These are phyloP conservation scores for Mesitornis unicolor DNA, from an alignment of 2,113 vertebrate genomes.

Conservation along the genomic window DNA sequence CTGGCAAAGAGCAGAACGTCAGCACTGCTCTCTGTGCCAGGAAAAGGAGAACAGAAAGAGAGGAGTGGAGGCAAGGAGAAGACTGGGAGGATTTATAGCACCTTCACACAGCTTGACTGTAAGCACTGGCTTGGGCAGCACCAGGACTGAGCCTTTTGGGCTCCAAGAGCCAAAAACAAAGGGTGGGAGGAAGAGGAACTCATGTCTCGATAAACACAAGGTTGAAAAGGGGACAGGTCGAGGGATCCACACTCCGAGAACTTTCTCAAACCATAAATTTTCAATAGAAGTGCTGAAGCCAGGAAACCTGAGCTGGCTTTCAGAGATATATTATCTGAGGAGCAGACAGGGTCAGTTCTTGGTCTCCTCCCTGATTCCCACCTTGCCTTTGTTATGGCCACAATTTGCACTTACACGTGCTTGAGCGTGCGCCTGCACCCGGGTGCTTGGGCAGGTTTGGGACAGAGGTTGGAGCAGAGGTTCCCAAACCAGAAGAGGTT, in stretches of 20 bases:
- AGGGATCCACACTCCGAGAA: conserved; percentile 62
- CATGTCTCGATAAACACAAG: conserved; percentile 60
- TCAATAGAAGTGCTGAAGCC: conserved; percentile 37
- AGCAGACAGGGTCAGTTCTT: conserved; percentile 44
- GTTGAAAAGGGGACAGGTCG: conserved; percentile 39
- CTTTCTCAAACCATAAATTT: conserved; percentile 79
- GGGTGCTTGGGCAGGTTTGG: not conserved
- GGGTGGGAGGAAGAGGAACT: conserved; percentile 43
- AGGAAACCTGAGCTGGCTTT: conserved; percentile 61
- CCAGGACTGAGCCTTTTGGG: not conserved
- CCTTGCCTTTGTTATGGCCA: not conserved
- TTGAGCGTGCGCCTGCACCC: accelerated
- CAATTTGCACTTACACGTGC: accelerated
- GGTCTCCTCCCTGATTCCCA: not conserved
- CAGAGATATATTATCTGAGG: conserved; percentile 31
- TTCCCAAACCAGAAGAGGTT: not conserved
- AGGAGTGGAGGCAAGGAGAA: not conserved
- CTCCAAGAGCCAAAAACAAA: conserved; percentile 24
- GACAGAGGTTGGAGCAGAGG: accelerated
- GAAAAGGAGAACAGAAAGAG: not conserved
- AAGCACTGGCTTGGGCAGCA: accelerated
- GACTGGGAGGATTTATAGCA: not conserved
- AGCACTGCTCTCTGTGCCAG: accelerated
- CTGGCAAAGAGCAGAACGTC: not conserved
- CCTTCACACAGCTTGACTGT: accelerated